These are phyloP conservation scores for Syngnathus typhle DNA, from an alignment of 2,113 vertebrate genomes.

Conservation along the genomic window DNA sequence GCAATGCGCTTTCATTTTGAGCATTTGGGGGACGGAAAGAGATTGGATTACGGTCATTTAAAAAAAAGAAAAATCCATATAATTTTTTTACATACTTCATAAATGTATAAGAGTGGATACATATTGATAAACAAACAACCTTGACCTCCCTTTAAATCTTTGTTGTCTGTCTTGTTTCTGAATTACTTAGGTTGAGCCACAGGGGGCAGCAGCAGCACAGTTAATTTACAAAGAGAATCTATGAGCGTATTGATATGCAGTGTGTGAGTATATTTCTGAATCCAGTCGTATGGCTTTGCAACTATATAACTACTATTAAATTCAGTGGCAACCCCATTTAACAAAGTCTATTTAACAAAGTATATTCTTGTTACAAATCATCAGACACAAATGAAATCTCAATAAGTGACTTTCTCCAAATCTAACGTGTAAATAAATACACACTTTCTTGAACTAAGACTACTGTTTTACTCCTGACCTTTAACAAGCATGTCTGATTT, in stretches of 20 bases:
- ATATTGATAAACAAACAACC: no score
- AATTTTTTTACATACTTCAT: no score
- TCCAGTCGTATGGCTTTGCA: background rate
- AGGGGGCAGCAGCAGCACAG: constrained; percentile 56
- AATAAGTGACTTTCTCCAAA: background rate
- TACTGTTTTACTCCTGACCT: background rate
- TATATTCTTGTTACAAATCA: background rate
- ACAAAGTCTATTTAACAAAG: background rate
- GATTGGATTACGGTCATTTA: background rate
- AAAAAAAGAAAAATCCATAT: no score
- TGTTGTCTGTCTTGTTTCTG: background rate
- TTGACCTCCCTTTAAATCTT: background rate
- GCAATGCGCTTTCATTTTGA: no score
- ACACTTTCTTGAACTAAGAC: background rate
- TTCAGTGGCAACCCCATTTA: background rate
- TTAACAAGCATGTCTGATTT: background rate
- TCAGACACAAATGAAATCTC: background rate
- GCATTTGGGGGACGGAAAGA: background rate
- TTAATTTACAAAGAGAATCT: constrained; percentile 1
- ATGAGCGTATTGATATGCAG: background rate
- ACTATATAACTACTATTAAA: background rate
- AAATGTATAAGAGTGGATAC: no score
- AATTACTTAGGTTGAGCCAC: constrained; percentile 21
- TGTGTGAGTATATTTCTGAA: background rate
- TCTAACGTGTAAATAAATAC: background rate